Base-by-base conservation (phyloP, 2,113 vertebrate genomes). In the Ahaetulla prasina region DNA sequence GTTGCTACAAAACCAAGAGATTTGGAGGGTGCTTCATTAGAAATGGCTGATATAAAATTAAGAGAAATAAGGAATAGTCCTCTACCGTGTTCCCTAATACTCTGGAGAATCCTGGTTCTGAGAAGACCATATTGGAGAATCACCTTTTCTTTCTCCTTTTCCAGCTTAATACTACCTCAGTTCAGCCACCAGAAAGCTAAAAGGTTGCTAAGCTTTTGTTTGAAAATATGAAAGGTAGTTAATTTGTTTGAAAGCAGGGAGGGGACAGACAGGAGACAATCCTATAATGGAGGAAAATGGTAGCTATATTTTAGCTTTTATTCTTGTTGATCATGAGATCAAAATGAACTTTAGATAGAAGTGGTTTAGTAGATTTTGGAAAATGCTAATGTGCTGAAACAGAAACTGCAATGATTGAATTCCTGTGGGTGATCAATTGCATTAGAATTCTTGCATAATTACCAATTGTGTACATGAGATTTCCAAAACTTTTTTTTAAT, bases 321-420 rank as follows among this genome's bases (percentile, higher is more conserved):
- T 94, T 47, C 95, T 95, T 93, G 89, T 90, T 63, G 90, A 89
- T 0, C 7, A 92, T 94, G 92, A 95, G 90, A 39, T 80, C 94
- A 88, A 95, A 95, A 94, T 87, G 25, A 92, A 53, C 30, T 90
- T 91, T 52, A 23, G 35, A 30, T 68, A 35, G 63, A 68, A 68
- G n/a, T 95, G 92, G 63, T 93, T 96, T 88, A 95, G 92, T 84
- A 95, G 93, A 85, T 91, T 91, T 93, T 74, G 89, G 95, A 93
- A 96, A 95, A 95, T 95, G 39, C 90, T 91, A 95, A 54, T 35
- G 53, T 35, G n/a, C 50, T 53, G 87, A 35, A 87, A 49, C 85
- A 87, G 25, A 30, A 49, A 30, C 50, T 50, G 47, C 74, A 80
- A 20, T 8, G 35, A 80, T 22, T 80, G 74, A 80, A 16, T 39